These are phyloP conservation scores for Ianthella basta DNA, from an alignment of 37 sponge, comb jelly and placozoan genomes.

Conservation along the genomic window DNA sequence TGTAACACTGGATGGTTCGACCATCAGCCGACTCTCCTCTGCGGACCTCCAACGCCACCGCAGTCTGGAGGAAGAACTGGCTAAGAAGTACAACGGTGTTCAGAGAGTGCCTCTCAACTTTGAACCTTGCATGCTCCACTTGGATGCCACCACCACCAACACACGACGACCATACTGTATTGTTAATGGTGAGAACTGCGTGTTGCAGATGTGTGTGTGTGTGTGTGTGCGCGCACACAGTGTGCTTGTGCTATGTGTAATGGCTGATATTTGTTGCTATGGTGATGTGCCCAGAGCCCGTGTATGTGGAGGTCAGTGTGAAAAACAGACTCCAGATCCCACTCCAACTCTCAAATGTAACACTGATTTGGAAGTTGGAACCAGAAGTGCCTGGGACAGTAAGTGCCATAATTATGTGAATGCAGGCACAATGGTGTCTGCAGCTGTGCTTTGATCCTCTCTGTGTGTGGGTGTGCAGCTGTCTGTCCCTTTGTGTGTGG, in stretches of 20 bases:
- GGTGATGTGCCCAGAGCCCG: constrained; percentile 43
- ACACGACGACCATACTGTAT: constrained; percentile 47
- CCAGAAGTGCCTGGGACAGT: constrained; percentile 2
- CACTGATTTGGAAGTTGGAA: constrained; percentile 19
- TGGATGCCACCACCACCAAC: constrained; percentile 53
- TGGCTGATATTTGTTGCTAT: background rate
- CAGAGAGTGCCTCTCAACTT: background rate
- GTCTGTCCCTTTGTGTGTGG: constrained; percentile 29
- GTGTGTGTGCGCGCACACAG: background rate
- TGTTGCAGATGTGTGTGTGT: background rate
- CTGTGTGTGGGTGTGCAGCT: constrained; percentile 16
- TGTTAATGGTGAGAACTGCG: constrained; percentile 29
- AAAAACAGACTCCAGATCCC: constrained; percentile 60
- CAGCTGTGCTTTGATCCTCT: background rate
- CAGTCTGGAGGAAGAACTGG: background rate
- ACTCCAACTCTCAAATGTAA: background rate
- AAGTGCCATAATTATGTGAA: background rate
- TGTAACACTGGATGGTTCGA: background rate
- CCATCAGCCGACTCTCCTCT: no score
- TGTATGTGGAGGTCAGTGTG: constrained; percentile 57
- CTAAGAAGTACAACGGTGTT: no score
- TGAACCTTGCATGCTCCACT: constrained; percentile 28
- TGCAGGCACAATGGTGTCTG: no score
- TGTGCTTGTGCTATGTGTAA: background rate
- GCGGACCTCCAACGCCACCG: background rate